Evolutionary conservation across 2,113 vertebrate species (phyloP).

Genomic region (Carettochelys insculpta): DNA sequence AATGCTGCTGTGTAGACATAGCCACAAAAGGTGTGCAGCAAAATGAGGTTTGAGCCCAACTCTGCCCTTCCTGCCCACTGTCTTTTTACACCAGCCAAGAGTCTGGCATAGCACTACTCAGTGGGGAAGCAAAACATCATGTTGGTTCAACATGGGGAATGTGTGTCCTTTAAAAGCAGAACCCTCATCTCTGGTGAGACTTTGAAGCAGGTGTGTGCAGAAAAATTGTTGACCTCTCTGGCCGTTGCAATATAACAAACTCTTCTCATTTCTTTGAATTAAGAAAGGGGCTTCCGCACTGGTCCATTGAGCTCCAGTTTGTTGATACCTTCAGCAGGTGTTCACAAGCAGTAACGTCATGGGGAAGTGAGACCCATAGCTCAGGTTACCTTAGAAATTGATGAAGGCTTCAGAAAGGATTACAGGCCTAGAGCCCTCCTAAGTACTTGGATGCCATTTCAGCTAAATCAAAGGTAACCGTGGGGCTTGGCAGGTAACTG

Average conservation of each 20-base stretch:
- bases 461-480: slow-evolving; percentile 81
- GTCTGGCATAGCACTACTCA: neutral
- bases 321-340: slow-evolving; percentile 40
- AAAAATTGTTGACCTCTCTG: neutral
- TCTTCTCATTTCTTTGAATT: neutral
- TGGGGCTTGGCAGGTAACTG: slow-evolving; percentile 78
- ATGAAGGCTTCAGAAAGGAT: slow-evolving; percentile 71
- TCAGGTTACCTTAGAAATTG: slow-evolving; percentile 76
- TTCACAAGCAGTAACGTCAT: slow-evolving; percentile 64
- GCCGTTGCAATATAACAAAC: slow-evolving; percentile 10
- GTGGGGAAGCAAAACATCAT: neutral
- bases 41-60: neutral
- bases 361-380: slow-evolving; percentile 56
- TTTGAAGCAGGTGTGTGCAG: neutral
- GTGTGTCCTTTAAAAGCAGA: neutral
- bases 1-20: too few relatives aligned
- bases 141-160: neutral
- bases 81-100: neutral
- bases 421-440: slow-evolving; percentile 70
- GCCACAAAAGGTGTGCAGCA: neutral
- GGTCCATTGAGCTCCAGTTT: neutral
- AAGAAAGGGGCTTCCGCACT: neutral
- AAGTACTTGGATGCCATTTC: slow-evolving; percentile 74
- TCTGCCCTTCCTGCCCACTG: neutral
- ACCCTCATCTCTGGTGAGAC: neutral